These are phyloP conservation scores for Naso thynnoides DNA, from an alignment of 2,797 vertebrate genomes.

Conservation along the genomic window DNA sequence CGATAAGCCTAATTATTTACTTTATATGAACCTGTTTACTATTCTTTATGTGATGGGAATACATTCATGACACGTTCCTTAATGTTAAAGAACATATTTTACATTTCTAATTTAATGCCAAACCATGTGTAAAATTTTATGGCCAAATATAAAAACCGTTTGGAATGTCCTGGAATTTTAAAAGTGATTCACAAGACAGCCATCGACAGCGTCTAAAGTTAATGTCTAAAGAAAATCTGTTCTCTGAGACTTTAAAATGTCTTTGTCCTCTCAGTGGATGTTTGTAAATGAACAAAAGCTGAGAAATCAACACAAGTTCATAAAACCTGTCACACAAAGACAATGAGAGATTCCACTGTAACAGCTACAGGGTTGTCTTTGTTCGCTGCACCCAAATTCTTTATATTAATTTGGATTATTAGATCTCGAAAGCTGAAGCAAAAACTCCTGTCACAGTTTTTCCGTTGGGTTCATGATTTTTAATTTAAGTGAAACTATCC, in stretches of 20 bases:
- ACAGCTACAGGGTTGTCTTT: background rate
- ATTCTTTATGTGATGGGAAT: too few species aligned
- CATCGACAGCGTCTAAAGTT: slow-evolving; percentile 8
- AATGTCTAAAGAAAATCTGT: slow-evolving; percentile 70
- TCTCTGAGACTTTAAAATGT: slow-evolving; percentile 1
- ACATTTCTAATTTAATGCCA: slow-evolving; percentile 42
- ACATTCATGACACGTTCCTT: slow-evolving; percentile 62
- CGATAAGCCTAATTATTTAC: background rate
- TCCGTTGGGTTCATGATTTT: slow-evolving; percentile 6
- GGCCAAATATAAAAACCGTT: slow-evolving; percentile 84
- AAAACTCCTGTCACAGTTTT: background rate
- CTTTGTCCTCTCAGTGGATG: slow-evolving; percentile 1
- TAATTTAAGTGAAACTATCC: background rate
- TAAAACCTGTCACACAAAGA: slow-evolving; percentile 1
- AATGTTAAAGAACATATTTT: slow-evolving; percentile 34
- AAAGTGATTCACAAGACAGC: slow-evolving; percentile 63
- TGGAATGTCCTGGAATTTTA: slow-evolving; percentile 23
- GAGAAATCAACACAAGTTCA: background rate
- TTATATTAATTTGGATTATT: background rate
- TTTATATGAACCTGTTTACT: too few species aligned
- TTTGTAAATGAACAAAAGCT: slow-evolving; percentile 12
- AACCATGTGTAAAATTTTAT: slow-evolving; percentile 63
- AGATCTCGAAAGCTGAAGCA: background rate
- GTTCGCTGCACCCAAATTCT: background rate
- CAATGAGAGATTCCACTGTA: slow-evolving; percentile 20